Conservation (phyloP, 1,140 invertebrate genomes). For the Formica exsecta region DNA sequence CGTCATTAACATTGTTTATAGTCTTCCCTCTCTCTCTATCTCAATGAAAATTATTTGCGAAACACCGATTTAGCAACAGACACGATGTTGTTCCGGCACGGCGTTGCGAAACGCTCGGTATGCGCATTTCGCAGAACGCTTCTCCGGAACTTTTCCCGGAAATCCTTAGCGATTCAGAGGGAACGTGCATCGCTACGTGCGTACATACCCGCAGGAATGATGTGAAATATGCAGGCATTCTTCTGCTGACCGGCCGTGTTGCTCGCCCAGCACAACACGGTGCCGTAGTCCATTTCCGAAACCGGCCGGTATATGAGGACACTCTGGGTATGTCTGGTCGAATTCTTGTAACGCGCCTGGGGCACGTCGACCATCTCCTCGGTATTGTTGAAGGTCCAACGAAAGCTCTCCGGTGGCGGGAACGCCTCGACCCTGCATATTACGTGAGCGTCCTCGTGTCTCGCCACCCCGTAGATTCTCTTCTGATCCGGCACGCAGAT, state of each 20-base stretch:
- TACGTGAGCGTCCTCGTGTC: conserved; percentile 93
- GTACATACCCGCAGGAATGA: conserved; percentile 89
- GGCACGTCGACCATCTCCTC: conserved; percentile 92
- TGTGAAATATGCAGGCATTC: conserved; percentile 90
- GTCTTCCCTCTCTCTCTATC: background rate
- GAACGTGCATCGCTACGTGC: background rate
- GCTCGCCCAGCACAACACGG: conserved; percentile 89
- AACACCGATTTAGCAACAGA: conserved; percentile 36
- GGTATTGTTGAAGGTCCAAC: conserved; percentile 96
- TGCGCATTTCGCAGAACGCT: conserved; percentile 6
- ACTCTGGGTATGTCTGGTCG: conserved; percentile 89
- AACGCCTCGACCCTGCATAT: conserved; percentile 95
- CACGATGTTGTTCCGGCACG: conserved; percentile 35
- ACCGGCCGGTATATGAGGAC: conserved; percentile 93
- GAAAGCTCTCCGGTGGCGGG: conserved; percentile 93
- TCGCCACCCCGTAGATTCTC: conserved; percentile 93
- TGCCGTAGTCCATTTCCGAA: conserved; percentile 92
- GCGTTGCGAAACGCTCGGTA: conserved; percentile 1
- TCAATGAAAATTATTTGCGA: conserved; percentile 49
- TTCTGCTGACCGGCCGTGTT: conserved; percentile 90
- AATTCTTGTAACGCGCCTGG: conserved; percentile 88
- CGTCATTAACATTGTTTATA: conserved; percentile 58
- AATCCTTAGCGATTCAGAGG: conserved; percentile 51
- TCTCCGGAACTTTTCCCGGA: conserved; percentile 51
- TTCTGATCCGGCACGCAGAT: conserved; percentile 93